Evolutionary conservation across 2,888 invertebrate genomes (phyloP).

Genomic region (Digitonthophagus gazella): DNA sequence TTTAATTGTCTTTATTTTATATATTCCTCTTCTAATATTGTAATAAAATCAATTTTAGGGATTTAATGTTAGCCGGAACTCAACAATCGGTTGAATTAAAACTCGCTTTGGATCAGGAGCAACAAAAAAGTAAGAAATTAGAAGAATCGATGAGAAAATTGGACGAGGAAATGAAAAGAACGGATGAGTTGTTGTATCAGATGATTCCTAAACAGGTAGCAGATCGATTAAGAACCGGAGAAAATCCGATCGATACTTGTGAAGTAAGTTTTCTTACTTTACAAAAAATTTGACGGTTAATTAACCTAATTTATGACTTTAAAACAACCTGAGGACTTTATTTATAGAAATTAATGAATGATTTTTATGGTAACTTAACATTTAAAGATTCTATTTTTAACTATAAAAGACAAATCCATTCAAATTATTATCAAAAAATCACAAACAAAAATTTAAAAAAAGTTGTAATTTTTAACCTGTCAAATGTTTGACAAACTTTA

Average conservation of each 20-base stretch:
- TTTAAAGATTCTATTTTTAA: too few relatives aligned
- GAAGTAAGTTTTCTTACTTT: conserved; percentile 65
- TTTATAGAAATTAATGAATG: too few relatives aligned
- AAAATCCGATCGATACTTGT: conserved; percentile 93
- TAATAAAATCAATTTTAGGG: conserved; percentile 55
- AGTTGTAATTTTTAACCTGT: too few relatives aligned
- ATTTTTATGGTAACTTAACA: too few relatives aligned
- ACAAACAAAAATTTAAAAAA: too few relatives aligned
- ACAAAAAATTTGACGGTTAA: too few relatives aligned
- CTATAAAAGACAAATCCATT: too few relatives aligned
- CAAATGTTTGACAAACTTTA: too few relatives aligned
- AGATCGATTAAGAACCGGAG: conserved; percentile 88
- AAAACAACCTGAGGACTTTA: too few relatives aligned
- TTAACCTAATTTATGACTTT: too few relatives aligned
- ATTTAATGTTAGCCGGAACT: conserved; percentile 92
- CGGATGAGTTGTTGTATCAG: conserved; percentile 94
- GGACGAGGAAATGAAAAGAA: conserved; percentile 93
- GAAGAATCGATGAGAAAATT: conserved; percentile 95
- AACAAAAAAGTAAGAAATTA: conserved; percentile 92
- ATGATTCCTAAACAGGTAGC: conserved; percentile 99
- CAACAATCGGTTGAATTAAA: conserved; percentile 97
- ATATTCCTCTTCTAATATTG: background rate
- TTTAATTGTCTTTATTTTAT: background rate
- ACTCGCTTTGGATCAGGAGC: conserved; percentile 92
- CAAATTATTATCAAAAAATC: too few relatives aligned